Evolutionary conservation across 2,888 invertebrate genomes (phyloP).

Genomic region (Acleris sparsana): DNA sequence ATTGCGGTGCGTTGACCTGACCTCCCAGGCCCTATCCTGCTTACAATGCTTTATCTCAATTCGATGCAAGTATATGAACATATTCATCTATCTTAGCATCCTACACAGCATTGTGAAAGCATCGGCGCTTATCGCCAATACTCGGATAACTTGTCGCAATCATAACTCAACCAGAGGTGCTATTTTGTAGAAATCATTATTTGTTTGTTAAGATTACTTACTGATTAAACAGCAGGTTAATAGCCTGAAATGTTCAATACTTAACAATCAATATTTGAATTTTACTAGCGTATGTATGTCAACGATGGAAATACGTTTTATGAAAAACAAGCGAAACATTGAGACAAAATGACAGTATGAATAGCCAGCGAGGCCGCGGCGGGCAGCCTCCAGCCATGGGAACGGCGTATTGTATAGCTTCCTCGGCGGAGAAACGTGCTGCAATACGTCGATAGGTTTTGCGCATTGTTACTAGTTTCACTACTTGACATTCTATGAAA

Average conservation of each 20-base stretch:
- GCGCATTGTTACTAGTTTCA: constrained; percentile 61
- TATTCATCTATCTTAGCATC: constrained; percentile 7
- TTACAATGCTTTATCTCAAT: constrained; percentile 38
- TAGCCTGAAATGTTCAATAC: constrained; percentile 5
- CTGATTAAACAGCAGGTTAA: background rate
- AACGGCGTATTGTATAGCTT: constrained; percentile 57
- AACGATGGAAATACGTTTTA: constrained; percentile 28
- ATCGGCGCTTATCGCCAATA: constrained; percentile 21
- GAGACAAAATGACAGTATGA: constrained; percentile 43
- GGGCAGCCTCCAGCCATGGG: constrained; percentile 57
- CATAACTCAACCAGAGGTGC: constrained; percentile 15
- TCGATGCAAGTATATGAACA: constrained; percentile 13
- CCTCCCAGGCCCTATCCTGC: constrained; percentile 44
- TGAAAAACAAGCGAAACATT: constrained; percentile 35
- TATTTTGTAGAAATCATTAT: constrained; percentile 14
- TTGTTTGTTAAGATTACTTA: constrained; percentile 14
- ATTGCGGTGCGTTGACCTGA: constrained; percentile 64
- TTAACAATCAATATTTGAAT: too few species aligned
- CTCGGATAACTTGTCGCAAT: constrained; percentile 20
- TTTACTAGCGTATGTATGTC: too few species aligned
- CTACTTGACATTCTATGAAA: constrained; percentile 52
- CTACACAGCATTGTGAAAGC: constrained; percentile 15
- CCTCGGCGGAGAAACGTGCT: constrained; percentile 52
- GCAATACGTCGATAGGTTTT: constrained; percentile 64
- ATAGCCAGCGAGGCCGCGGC: constrained; percentile 49